A percentile compares a stretch with the other conserved stretches of the same genome.
These are phyloP conservation scores for Campylomormyrus tamandua DNA, from an alignment of 2,113 vertebrate genomes.

Conservation along the genomic window DNA sequence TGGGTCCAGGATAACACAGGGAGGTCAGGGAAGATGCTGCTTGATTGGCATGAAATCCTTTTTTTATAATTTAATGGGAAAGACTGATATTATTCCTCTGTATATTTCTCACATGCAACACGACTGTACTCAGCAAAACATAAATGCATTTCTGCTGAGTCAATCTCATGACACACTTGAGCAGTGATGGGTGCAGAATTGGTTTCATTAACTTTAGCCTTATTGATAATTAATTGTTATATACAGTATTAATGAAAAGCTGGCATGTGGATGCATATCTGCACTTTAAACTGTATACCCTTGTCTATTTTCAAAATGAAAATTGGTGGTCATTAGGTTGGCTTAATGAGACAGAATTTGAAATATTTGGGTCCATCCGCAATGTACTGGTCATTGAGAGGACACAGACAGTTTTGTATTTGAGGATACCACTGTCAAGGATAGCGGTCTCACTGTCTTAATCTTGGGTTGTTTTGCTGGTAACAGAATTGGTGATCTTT, in stretches of 20 bases:
- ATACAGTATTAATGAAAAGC: background rate
- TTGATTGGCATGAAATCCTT: constrained; percentile 21
- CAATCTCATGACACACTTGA: background rate
- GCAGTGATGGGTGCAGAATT: constrained; percentile 18
- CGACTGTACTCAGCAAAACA: constrained; percentile 26
- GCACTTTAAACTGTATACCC: background rate
- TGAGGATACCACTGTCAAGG: background rate
- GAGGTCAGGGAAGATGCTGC: constrained; percentile 8
- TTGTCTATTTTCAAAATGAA: background rate
- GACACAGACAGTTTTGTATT: background rate
- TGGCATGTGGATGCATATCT: background rate
- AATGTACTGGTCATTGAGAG: background rate
- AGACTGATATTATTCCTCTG: constrained; percentile 13
- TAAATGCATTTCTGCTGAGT: background rate
- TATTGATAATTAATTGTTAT: background rate
- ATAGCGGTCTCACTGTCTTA: background rate
- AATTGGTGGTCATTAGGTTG: background rate
- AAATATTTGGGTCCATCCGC: background rate
- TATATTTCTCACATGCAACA: constrained; percentile 11
- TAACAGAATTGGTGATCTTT: background rate
- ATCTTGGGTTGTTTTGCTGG: background rate
- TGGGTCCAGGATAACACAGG: background rate
- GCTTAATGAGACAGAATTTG: background rate
- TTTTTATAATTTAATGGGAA: constrained; percentile 13
- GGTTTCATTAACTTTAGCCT: constrained; percentile 27